Conservation (phyloP, 2,888 invertebrate species). For the Zaprionus obscuricornis region DNA sequence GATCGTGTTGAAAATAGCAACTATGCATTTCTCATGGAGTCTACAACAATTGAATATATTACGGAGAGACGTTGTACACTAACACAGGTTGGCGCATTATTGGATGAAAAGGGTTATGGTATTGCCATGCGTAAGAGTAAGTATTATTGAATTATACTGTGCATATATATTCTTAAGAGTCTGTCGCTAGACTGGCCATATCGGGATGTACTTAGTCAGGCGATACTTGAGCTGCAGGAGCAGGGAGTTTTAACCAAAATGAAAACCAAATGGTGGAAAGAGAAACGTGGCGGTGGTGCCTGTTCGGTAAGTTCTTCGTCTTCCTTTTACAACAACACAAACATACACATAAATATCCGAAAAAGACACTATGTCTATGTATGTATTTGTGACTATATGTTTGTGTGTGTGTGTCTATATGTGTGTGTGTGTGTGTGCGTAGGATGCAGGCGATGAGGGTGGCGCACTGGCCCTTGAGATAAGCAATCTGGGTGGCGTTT, state of each 20-base stretch:
- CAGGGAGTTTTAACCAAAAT: conserved; percentile 89
- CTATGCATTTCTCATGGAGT: conserved; percentile 92
- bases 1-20: conserved; percentile 84
- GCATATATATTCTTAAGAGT: neutral
- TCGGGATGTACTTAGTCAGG: conserved; percentile 90
- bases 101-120: conserved; percentile 90
- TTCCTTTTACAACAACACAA: neutral
- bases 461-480: conserved; percentile 85
- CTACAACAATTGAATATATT: conserved; percentile 90
- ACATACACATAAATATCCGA: conserved; percentile 14
- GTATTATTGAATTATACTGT: conserved; percentile 27
- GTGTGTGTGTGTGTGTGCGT: conserved; percentile 51
- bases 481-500: conserved; percentile 88
- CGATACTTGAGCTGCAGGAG: conserved; percentile 93
- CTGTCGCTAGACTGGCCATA: conserved; percentile 84
- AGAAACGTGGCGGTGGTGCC: conserved; percentile 90
- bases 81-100: conserved; percentile 85
- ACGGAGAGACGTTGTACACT: conserved; percentile 87
- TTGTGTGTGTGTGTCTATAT: conserved; percentile 26
- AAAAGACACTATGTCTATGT: conserved; percentile 15
- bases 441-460: conserved; percentile 78
- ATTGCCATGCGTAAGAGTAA: conserved; percentile 89
- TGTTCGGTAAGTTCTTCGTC: conserved; percentile 86
- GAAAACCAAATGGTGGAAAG: conserved; percentile 96
- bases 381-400: neutral